A percentile compares a stretch with the other conserved stretches of the same genome.
These are phyloP conservation scores for Anticlea derivata DNA, from an alignment of 2,888 invertebrate species.

Conservation along the genomic window DNA sequence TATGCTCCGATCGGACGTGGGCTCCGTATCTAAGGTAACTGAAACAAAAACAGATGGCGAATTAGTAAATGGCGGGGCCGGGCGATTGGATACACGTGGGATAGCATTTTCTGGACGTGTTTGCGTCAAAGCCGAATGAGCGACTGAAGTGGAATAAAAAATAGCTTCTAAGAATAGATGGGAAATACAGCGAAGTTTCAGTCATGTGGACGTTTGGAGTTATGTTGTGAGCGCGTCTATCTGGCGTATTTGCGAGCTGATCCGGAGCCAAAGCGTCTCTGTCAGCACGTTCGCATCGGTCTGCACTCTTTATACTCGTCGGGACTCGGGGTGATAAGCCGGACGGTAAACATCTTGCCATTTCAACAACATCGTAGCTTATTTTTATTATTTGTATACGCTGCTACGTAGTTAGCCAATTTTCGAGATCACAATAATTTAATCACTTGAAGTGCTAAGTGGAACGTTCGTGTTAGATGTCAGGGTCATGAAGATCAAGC, in stretches of 20 bases:
- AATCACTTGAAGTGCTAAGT: constrained; percentile 24
- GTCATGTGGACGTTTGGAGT: constrained; percentile 68
- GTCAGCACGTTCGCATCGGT: constrained; percentile 57
- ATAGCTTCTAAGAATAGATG: constrained; percentile 68
- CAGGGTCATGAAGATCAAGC: too few relatives aligned
- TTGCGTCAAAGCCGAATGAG: constrained; percentile 66
- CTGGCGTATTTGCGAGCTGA: constrained; percentile 58
- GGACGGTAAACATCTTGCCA: constrained; percentile 64
- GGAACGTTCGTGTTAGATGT: constrained; percentile 3
- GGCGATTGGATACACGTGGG: constrained; percentile 39
- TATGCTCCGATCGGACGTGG: constrained; percentile 67
- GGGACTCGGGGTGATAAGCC: constrained; percentile 60
- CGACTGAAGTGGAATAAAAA: constrained; percentile 73
- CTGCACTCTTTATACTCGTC: constrained; percentile 52
- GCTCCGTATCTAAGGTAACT: constrained; percentile 75
- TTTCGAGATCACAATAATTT: constrained; percentile 38
- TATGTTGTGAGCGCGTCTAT: constrained; percentile 42
- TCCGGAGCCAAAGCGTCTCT: constrained; percentile 71
- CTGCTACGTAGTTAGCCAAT: constrained; percentile 42
- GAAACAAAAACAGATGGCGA: constrained; percentile 64
- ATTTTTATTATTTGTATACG: constrained; percentile 45
- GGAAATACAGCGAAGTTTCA: constrained; percentile 62
- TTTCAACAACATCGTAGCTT: constrained; percentile 43
- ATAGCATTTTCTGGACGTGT: constrained; percentile 52
- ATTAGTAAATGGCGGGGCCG: constrained; percentile 43